Evolutionary conservation across 2,797 vertebrate species (phyloP).

Genomic region (Gila robusta): DNA sequence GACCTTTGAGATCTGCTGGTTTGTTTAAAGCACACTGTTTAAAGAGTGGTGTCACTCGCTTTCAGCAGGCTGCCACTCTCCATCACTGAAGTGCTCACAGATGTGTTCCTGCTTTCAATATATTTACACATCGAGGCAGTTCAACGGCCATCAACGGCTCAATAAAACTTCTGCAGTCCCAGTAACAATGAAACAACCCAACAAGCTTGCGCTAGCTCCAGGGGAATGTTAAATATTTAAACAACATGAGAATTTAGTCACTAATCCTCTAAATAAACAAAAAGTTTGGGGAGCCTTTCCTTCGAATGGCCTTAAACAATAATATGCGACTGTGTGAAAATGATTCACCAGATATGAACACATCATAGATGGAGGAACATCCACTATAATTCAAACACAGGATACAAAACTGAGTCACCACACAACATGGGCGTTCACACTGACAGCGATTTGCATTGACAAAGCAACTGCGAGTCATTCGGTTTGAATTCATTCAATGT

Average conservation of each 20-base stretch:
- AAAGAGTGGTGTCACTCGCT: constrained; percentile 26
- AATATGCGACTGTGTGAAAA: constrained; percentile 59
- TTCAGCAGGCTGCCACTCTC: background rate
- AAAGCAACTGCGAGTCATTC: constrained; percentile 12
- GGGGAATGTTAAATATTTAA: constrained; percentile 47
- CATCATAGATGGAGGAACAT: constrained; percentile 9
- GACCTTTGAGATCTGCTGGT: constrained; percentile 39
- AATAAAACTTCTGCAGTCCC: constrained; percentile 20
- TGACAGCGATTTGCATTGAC: background rate
- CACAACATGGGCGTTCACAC: constrained; percentile 21
- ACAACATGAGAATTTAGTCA: constrained; percentile 51
- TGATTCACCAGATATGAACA: constrained; percentile 50
- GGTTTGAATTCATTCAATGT: background rate
- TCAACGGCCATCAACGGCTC: background rate
- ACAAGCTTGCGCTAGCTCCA: constrained; percentile 27
- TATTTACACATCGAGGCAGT: constrained; percentile 33
- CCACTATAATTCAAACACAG: constrained; percentile 22
- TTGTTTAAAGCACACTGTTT: constrained; percentile 27
- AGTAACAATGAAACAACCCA: constrained; percentile 37
- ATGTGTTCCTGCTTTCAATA: constrained; percentile 34
- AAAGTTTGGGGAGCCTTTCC: constrained; percentile 52
- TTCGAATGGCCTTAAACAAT: constrained; percentile 66
- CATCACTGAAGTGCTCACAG: constrained; percentile 24
- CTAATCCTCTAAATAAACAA: constrained; percentile 60
- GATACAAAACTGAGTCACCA: constrained; percentile 29